Percentiles rank a stretch among this genome's conserved stretches.
Evolutionary conservation across 1,140 invertebrate genomes (phyloP).

Genomic region (Saccostrea cuccullata): DNA sequence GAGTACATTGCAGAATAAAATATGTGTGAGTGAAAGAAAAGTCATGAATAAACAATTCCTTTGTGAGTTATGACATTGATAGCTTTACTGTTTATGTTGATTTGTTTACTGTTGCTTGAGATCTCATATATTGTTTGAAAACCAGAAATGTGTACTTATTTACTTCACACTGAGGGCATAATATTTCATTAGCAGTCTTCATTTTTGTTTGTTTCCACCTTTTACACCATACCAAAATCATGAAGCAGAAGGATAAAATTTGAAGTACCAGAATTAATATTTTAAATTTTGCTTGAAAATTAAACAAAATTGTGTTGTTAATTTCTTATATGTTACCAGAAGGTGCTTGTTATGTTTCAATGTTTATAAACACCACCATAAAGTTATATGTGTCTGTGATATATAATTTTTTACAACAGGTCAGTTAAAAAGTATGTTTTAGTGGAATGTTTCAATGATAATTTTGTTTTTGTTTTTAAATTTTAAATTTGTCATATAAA

Average conservation of each 20-base stretch:
- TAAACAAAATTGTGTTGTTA: conserved; percentile 11
- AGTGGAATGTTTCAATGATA: too few relatives aligned
- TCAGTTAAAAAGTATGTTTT: not conserved
- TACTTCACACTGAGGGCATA: not conserved
- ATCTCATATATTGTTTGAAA: not conserved
- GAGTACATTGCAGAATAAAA: not conserved
- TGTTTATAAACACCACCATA: not conserved
- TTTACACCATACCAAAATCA: not conserved
- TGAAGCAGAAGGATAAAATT: not conserved
- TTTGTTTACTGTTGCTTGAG: not conserved
- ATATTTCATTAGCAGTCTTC: not conserved
- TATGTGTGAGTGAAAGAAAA: not conserved
- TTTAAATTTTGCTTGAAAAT: not conserved
- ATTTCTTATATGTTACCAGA: not conserved
- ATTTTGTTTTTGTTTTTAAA: too few relatives aligned
- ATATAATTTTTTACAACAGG: not conserved
- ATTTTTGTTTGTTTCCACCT: not conserved
- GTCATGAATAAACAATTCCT: not conserved
- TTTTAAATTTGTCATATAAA: too few relatives aligned
- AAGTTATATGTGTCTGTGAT: not conserved
- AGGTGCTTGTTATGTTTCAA: not conserved
- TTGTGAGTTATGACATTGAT: not conserved
- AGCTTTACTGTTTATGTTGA: not conserved
- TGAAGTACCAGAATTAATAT: not conserved
- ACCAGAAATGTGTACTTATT: not conserved